phyloP scores from a whole-genome alignment of 2,797 vertebrate genomes.

The Anas capensis region DNA sequence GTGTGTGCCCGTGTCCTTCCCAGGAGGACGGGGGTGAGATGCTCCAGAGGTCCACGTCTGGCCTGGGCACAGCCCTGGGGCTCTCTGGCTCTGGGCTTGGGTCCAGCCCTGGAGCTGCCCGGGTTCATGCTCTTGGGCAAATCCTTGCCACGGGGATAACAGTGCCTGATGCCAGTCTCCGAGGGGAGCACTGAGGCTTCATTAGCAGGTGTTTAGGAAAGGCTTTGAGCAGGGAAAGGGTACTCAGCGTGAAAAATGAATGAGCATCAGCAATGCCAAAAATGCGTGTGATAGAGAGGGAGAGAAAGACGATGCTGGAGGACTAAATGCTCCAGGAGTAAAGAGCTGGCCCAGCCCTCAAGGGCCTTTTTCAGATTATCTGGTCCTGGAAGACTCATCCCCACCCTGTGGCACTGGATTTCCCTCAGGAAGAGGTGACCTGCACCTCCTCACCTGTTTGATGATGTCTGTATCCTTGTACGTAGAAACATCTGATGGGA shows the following conservation, averaged over 20 bases:
- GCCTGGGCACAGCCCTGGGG: background rate
- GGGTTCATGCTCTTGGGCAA: background rate
- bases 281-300: background rate
- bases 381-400: background rate
- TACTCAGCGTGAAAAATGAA: conserved; percentile 19
- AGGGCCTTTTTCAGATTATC: background rate
- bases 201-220: conserved; percentile 32
- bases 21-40: background rate
- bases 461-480: background rate
- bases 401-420: background rate
- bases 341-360: background rate
- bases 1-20: background rate
- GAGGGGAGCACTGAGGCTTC: background rate
- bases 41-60: accelerated
- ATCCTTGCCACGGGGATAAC: background rate
- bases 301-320: background rate
- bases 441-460: background rate
- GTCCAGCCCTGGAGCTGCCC: background rate
- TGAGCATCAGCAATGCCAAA: conserved; percentile 42
- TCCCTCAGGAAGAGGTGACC: background rate
- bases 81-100: background rate
- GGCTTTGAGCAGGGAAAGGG: conserved; percentile 13
- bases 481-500: background rate
- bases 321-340: background rate
- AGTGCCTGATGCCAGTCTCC: accelerated